phyloP scores from a whole-genome alignment of 2,797 vertebrate species.

The Myiotriccus ornatus region DNA sequence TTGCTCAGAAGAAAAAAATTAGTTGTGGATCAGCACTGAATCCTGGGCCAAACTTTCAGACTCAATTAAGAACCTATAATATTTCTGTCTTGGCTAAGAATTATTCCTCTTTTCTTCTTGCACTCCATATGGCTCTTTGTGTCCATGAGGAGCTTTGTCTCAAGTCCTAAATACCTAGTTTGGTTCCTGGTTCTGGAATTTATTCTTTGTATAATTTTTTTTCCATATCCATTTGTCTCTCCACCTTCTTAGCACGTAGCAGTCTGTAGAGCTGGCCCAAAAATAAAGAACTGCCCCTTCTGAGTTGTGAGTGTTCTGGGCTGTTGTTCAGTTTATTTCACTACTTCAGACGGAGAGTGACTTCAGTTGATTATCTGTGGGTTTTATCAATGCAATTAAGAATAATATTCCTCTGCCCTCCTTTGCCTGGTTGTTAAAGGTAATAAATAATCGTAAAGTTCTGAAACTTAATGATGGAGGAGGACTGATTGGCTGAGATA shows the following conservation, averaged over 20 bases:
- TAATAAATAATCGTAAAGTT: background rate
- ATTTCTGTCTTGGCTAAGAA: background rate
- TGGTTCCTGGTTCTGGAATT: background rate
- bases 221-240: background rate
- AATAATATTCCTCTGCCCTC: background rate
- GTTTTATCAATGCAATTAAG: background rate
- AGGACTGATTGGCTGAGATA: background rate
- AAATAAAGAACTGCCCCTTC: background rate
- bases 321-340: background rate
- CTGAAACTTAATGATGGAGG: background rate
- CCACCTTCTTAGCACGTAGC: background rate
- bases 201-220: background rate
- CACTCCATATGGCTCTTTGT: background rate
- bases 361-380: background rate
- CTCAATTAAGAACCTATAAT: background rate
- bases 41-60: background rate
- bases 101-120: background rate
- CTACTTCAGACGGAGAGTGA: background rate
- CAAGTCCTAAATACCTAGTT: background rate
- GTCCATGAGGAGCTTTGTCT: background rate
- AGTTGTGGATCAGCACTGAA: background rate
- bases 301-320: accelerated
- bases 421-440: background rate
- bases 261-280: background rate
- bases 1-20: background rate